These are phyloP conservation scores for Nasonovia ribisnigri DNA, from an alignment of 2,888 invertebrate species.

Conservation along the genomic window DNA sequence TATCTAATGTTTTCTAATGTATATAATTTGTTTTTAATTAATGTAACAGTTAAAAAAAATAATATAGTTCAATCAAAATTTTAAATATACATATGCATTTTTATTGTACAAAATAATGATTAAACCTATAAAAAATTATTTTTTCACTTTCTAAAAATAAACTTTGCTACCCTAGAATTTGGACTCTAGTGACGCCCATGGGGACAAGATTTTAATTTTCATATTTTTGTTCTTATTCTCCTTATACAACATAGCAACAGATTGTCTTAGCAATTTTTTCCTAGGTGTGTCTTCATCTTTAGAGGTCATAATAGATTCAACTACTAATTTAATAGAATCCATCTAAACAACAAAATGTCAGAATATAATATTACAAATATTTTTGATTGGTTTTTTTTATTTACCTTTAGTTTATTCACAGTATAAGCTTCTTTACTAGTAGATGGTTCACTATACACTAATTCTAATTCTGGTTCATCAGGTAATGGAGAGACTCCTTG, in stretches of 20 bases:
- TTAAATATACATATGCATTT: conserved; percentile 10
- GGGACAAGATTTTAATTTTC: background rate
- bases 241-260: background rate
- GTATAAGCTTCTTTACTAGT: background rate
- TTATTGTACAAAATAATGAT: conserved; percentile 8
- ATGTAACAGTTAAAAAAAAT: background rate
- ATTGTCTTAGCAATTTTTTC: background rate
- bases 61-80: background rate
- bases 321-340: conserved; percentile 17
- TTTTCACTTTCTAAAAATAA: conserved; percentile 25
- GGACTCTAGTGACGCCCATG: background rate
- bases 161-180: conserved; percentile 7
- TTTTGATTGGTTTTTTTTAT: background rate
- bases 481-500: background rate
- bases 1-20: background rate
- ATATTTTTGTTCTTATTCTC: background rate
- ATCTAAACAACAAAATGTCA: background rate
- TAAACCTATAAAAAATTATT: background rate
- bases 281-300: conserved; percentile 18
- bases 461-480: conserved; percentile 12
- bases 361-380: background rate
- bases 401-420: conserved; percentile 11
- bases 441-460: conserved; percentile 28
- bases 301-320: background rate
- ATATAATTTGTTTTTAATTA: conserved; percentile 7